Conservation (phyloP, 2,888 invertebrate species). For the Heteropelma amictum region DNA sequence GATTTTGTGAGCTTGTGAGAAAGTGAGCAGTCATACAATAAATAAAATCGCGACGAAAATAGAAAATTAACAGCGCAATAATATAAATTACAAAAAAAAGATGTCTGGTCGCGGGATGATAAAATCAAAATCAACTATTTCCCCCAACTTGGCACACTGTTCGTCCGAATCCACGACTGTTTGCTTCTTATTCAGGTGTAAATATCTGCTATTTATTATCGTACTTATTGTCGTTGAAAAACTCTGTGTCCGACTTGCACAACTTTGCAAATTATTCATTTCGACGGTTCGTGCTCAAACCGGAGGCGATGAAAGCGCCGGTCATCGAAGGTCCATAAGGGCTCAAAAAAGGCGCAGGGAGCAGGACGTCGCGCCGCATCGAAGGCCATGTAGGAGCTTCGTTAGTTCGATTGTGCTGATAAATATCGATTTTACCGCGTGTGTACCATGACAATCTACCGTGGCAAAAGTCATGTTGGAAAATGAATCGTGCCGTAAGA, state of each 20-base stretch:
- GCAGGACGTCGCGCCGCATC: slow-evolving; percentile 31
- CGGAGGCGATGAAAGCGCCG: neutral
- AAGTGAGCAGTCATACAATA: too few relatives aligned
- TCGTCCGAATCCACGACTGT: too few relatives aligned
- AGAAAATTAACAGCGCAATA: too few relatives aligned
- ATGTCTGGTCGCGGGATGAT: too few relatives aligned
- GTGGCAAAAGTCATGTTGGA: slow-evolving; percentile 41
- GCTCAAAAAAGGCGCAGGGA: slow-evolving; percentile 5
- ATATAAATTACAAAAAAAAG: too few relatives aligned
- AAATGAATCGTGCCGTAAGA: slow-evolving; percentile 48
- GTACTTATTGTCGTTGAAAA: too few relatives aligned
- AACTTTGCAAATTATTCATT: slow-evolving; percentile 40
- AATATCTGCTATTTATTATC: too few relatives aligned
- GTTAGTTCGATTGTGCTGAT: slow-evolving; percentile 55
- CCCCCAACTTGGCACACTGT: too few relatives aligned
- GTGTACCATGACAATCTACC: slow-evolving; percentile 5
- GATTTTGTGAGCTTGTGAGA: too few relatives aligned
- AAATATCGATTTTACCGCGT: slow-evolving; percentile 45
- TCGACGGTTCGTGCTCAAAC: slow-evolving; percentile 31
- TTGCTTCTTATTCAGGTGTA: too few relatives aligned
- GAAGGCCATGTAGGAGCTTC: slow-evolving; percentile 28
- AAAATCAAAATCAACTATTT: too few relatives aligned
- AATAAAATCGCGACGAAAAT: too few relatives aligned
- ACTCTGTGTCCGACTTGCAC: neutral
- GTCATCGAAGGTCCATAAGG: slow-evolving; percentile 7